A percentile compares a stretch with the other conserved stretches of the same genome.
Conservation (phyloP, 2,888 invertebrate genomes). For the Lasioglossum pauxillum region DNA sequence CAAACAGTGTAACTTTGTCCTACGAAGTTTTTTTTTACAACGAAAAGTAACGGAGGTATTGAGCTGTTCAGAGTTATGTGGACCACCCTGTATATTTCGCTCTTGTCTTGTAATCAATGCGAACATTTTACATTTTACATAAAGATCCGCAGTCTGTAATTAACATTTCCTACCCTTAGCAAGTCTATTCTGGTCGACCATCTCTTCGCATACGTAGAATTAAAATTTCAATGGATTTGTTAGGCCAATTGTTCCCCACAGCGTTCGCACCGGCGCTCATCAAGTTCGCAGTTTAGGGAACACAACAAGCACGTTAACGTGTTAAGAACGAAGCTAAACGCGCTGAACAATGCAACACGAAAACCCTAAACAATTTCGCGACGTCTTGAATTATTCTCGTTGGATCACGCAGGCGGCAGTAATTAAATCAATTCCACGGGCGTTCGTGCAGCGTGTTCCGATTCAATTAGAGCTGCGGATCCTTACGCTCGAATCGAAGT, state of each 20-base stretch:
- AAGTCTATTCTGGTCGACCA: too few relatives aligned
- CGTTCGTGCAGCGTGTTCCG: conserved; percentile 24
- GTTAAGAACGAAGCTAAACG: background rate
- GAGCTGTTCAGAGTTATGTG: too few relatives aligned
- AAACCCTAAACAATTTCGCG: conserved; percentile 7
- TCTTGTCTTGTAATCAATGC: too few relatives aligned
- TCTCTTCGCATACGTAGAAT: background rate
- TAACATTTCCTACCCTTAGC: too few relatives aligned
- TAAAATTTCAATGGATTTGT: background rate
- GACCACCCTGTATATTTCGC: too few relatives aligned
- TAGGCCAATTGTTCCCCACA: background rate
- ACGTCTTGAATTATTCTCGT: conserved; percentile 5
- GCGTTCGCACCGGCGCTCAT: background rate
- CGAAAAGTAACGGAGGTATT: too few relatives aligned
- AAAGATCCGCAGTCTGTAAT: too few relatives aligned
- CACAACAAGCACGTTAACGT: background rate
- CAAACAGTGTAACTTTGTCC: too few relatives aligned
- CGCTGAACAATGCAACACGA: background rate
- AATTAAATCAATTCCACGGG: conserved; percentile 49
- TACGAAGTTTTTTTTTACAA: too few relatives aligned
- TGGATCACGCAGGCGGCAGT: conserved; percentile 15
- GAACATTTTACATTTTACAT: too few relatives aligned
- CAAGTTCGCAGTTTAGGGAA: background rate
- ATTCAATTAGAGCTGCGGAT: conserved; percentile 53
- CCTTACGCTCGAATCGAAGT: conserved; percentile 47